Conservation (phyloP, 1,140 invertebrate species). For the Cecropterus lyciades region DNA sequence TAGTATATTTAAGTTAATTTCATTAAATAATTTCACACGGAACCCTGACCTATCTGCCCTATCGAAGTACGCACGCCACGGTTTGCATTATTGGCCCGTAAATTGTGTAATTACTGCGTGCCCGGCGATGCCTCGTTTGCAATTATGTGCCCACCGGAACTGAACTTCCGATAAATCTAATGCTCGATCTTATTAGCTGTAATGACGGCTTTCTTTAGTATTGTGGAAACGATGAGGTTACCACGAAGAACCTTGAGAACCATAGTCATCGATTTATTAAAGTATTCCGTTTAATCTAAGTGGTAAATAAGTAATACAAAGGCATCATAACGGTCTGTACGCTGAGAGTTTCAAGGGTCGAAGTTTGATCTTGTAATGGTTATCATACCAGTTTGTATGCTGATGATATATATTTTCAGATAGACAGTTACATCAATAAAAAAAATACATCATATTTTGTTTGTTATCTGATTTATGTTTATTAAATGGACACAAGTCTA, state of each 20-base stretch:
- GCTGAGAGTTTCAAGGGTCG: too few species aligned
- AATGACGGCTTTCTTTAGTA: slow-evolving; percentile 20
- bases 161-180: slow-evolving; percentile 35
- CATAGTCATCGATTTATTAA: neutral
- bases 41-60: slow-evolving; percentile 34
- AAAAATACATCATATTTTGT: too few species aligned
- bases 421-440: too few species aligned
- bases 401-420: too few species aligned
- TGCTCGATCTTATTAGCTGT: slow-evolving; percentile 33
- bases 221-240: slow-evolving; percentile 3
- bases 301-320: neutral
- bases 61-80: slow-evolving; percentile 40
- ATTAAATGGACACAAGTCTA: too few species aligned
- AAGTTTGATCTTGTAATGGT: too few species aligned
- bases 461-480: too few species aligned
- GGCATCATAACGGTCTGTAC: too few species aligned
- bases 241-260: neutral
- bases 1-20: neutral
- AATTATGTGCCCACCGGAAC: slow-evolving; percentile 46
- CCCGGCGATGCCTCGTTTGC: slow-evolving; percentile 45
- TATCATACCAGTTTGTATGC: too few species aligned
- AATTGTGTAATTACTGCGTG: slow-evolving; percentile 60
- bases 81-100: slow-evolving; percentile 44
- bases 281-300: neutral
- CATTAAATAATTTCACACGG: neutral